phyloP scores from a whole-genome alignment of 2,797 vertebrate species.

The Acanthurus lineatus region DNA sequence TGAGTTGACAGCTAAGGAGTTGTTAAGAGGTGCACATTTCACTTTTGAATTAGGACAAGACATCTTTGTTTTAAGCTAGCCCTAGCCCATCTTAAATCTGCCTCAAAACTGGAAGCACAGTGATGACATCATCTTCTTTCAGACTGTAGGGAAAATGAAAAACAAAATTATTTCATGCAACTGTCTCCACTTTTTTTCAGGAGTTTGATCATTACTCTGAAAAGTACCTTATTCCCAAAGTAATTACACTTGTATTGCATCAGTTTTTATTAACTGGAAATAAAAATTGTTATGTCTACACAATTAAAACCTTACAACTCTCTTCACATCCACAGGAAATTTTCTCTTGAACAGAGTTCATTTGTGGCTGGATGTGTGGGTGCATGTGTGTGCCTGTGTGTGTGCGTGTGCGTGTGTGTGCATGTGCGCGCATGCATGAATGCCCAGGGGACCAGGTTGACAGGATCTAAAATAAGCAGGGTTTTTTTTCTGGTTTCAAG shows the following conservation, averaged over 20 bases:
- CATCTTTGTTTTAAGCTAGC: not conserved
- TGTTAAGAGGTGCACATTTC: not conserved
- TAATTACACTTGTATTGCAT: not conserved
- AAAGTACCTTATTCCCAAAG: no score
- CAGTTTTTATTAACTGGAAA: not conserved
- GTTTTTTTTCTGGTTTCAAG: slow-evolving; percentile 33
- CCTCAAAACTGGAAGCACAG: not conserved
- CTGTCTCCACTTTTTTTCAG: not conserved
- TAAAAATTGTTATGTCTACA: not conserved
- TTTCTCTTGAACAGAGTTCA: slow-evolving; percentile 7
- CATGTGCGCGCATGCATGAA: not conserved
- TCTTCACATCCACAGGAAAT: not conserved
- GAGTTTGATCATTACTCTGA: not conserved
- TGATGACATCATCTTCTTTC: not conserved
- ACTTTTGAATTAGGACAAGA: not conserved
- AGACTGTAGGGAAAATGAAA: not conserved
- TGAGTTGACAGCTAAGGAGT: not conserved
- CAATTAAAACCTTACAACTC: not conserved
- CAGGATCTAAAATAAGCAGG: slow-evolving; percentile 60
- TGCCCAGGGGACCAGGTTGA: slow-evolving; percentile 27
- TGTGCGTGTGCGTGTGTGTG: slow-evolving; percentile 2
- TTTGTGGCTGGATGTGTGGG: slow-evolving; percentile 6
- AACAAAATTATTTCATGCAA: not conserved
- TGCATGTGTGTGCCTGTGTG: slow-evolving; percentile 11
- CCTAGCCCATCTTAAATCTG: not conserved